Base-by-base conservation (phyloP, 2,888 invertebrate genomes). In the Elegia similella region DNA sequence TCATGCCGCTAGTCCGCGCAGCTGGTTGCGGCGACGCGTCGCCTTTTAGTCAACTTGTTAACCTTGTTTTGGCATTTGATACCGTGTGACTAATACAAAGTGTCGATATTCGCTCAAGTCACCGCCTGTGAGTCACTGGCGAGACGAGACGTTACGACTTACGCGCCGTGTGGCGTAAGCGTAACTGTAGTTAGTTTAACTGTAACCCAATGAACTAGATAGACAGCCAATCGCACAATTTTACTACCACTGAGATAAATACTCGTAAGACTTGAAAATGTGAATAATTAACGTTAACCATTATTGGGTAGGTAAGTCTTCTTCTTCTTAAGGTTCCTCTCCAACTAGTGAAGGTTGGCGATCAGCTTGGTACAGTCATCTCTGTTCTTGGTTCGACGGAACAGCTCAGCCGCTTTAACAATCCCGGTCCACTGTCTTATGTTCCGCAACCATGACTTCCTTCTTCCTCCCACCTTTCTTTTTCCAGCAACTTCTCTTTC, bases 121-220 rank as follows among this genome's bases (percentile, higher is more conserved):
- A 47, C 13, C 7, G 13, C 8, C 32, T 32, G 23, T 47, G 55
- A 55, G 23, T 55, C 55, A 55, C 29, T 3, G 46, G 30, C 44
- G 46, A 34, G 15, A 16, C 15, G 29, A 5, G 13, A 13, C 15
- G 52, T 60, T 59, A 62, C 46, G n/a, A n/a, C 53, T 60, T 62
- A 61, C 55, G 58, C 54, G 50, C 34, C 38, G 38, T n/a, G 38
- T 38, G 38, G 10, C 50, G 30, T 60, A 53, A n/a, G 66, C 55
- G 60, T 69, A 75, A 74, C 75, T 71, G 75, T 72, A 65, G 56
- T 59, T 55, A 50, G 62, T 62, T 65, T 59, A 66, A 66, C 68
- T 62, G 65, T 75, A 74, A 73, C 77, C 75, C 72, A 78, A 68
- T 78, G 75, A 75, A 67, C 72, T 66, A 75, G 69, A 68, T 72